A percentile compares a stretch with the other conserved stretches of the same genome.
These are phyloP conservation scores for Poeciliopsis gracilis DNA, from an alignment of 2,797 vertebrate genomes.

Conservation along the genomic window DNA sequence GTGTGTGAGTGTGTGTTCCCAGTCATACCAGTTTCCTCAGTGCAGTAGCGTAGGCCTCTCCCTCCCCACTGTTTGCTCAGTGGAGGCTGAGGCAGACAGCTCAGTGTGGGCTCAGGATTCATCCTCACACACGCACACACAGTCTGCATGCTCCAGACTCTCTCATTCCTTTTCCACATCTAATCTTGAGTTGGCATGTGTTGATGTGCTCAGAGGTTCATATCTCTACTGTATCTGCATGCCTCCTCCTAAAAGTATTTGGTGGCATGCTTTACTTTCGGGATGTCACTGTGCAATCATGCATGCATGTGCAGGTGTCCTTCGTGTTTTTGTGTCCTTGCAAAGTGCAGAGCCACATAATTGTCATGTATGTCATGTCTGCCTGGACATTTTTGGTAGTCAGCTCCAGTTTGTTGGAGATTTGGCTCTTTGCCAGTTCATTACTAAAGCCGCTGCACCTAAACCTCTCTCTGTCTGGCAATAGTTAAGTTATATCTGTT, in stretches of 20 bases:
- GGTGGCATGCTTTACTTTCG: not conserved
- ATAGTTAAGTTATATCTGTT: constrained; percentile 42
- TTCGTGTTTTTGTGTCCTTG: constrained; percentile 51
- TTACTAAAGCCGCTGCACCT: constrained; percentile 59
- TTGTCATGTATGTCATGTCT: constrained; percentile 71
- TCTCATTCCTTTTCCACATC: constrained; percentile 36
- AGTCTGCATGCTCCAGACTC: constrained; percentile 41
- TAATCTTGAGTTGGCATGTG: constrained; percentile 37
- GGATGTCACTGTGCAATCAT: not conserved
- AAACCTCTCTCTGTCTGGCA: constrained; percentile 33
- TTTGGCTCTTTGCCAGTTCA: constrained; percentile 58
- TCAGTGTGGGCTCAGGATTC: constrained; percentile 55
- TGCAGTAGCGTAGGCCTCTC: constrained; percentile 62
- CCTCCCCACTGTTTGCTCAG: constrained; percentile 71
- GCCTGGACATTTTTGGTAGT: constrained; percentile 60
- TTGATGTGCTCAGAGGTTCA: constrained; percentile 27
- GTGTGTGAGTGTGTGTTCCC: constrained; percentile 32
- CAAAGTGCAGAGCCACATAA: constrained; percentile 43
- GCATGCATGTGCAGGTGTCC: constrained; percentile 35
- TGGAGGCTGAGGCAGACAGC: constrained; percentile 60
- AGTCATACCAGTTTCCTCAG: constrained; percentile 56
- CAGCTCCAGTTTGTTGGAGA: constrained; percentile 58
- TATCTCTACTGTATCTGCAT: constrained; percentile 19
- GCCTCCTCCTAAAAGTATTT: constrained; percentile 6
- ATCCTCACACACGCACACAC: constrained; percentile 32